Percentiles rank a stretch among this genome's conserved stretches.
These are phyloP conservation scores for Smutsia gigantea DNA, from an alignment of 2,797 vertebrate genomes.

Conservation along the genomic window DNA sequence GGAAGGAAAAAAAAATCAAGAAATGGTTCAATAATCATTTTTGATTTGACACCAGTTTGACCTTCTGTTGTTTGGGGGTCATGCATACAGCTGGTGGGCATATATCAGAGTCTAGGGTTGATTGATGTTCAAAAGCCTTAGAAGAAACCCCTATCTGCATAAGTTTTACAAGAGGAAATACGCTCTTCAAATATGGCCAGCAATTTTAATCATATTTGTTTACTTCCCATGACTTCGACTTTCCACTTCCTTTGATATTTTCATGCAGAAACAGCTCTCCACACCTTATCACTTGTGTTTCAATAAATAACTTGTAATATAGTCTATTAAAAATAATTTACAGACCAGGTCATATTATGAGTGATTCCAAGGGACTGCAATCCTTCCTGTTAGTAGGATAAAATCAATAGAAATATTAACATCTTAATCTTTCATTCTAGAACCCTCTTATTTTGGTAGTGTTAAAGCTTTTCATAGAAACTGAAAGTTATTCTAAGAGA, in stretches of 20 bases:
- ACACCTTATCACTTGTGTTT: neutral
- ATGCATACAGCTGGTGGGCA: neutral
- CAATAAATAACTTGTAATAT: conserved; percentile 8
- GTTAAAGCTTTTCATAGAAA: neutral
- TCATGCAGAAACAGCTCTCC: neutral
- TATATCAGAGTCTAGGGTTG: neutral
- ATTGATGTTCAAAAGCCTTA: neutral
- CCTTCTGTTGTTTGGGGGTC: neutral
- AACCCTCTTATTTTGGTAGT: neutral
- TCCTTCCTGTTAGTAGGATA: neutral
- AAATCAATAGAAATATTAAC: conserved; percentile 14
- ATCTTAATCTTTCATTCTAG: neutral
- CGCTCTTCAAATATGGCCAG: neutral
- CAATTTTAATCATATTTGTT: neutral
- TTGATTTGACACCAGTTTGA: neutral
- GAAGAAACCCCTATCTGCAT: neutral
- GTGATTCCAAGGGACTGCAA: neutral
- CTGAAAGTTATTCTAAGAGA: conserved; percentile 24
- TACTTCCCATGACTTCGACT: neutral
- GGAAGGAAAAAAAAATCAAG: neutral
- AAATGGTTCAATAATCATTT: neutral
- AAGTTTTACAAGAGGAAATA: neutral
- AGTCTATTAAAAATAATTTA: neutral
- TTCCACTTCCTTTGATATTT: neutral
- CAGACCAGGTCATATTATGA: neutral